Evolutionary conservation across 2,797 vertebrate species (phyloP), one percentile per base, ranked within the genome.

Genomic region (Sphenopsis melanotis): DNA sequence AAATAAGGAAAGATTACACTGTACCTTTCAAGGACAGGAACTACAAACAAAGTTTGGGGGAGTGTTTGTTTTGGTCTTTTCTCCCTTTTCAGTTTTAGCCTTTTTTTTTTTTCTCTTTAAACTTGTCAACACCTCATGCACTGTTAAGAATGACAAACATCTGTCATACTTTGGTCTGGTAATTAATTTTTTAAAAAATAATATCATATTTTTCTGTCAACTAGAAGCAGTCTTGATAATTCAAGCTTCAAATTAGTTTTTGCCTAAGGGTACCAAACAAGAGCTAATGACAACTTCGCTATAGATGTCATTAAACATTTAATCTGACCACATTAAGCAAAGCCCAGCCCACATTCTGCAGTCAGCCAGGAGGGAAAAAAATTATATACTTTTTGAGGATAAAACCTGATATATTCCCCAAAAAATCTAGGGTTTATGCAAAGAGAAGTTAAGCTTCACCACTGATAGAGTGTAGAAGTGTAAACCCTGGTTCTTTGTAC

Each of bases 181-280:
- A 75, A 93, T 94, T 93, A 24, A 59, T 92, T 90, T 90, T 97
- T 95, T 92, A 4, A 26, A 36, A 37, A 91, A 70, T 79, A 80
- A 93, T 90, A 93, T 82, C 83, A 85, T 57, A 86, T 91, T 86
- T 93, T 92, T 93, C 96, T 96, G 85, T 71, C 82, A 95, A 79
- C 87, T 76, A 95, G 89, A 94, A 92, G 60, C 92, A 94, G 64
- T 69, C 91, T 92, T 87, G 94, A 93, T 97, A 95, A 97, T 97
- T 97, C 96, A 96, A 85, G 69, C 60, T 92, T 97, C 95, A 97
- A 97, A 96, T 97, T 90, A 96, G 85, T 91, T 92, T 94, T 94
- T 96, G 96, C 97, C 95, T 87, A 79, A 90, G 95, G 96, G 70
- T 77, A 85, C 57, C 85, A 94, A 60, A 41, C 77, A 96, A 85